Base-by-base conservation (phyloP, 2,888 invertebrate genomes). In the Zygaena filipendulae region DNA sequence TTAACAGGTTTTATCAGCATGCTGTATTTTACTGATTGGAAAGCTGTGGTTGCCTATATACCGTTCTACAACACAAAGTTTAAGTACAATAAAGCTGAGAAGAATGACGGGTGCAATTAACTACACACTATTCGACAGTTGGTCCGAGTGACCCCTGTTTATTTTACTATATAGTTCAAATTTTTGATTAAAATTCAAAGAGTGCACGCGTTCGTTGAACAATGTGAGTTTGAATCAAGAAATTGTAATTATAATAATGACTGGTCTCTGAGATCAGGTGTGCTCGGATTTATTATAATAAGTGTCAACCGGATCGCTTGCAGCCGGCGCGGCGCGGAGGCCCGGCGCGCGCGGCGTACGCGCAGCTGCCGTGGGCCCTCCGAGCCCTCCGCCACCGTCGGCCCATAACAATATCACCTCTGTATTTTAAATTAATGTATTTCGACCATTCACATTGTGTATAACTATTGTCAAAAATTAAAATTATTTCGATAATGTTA, bases 11-110 rank as follows among this genome's bases (percentile, higher is more conserved):
- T 81, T n/a, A 43, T 84, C 7, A 64, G 60, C 0, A 30, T 86
- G 8, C 46, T 86, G 2, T 93, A 89, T 54, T 60, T 87, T 27
- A 90, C 90, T 0, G 92, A 92, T 47, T 93, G 92, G 92, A 88
- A 85, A 56, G 49, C 80, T 6, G 58, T 92, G 8, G 71, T 85
- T 13, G 81, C 82, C 39, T 86, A 84, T 52, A 58, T 92, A 28
- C 92, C 92, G 4, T 88, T 83, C 59, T 91, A 91, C 59, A 85
- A 85, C 47, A 81, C 82, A 14, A 87, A 89, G 67, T 91, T 84
- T 38, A 55, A 61, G 7, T 16, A 7, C 7, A n/a, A n/a, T n/a
- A n/a, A n/a, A n/a, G n/a, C n/a, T n/a, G n/a, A n/a, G n/a, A n/a
- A 33, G 33, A 29, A 29, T 25, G 21, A 22, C 22, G 16, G 20